Base-by-base conservation (phyloP, 2,888 invertebrate species). In the Cremastinae sp. region DNA sequence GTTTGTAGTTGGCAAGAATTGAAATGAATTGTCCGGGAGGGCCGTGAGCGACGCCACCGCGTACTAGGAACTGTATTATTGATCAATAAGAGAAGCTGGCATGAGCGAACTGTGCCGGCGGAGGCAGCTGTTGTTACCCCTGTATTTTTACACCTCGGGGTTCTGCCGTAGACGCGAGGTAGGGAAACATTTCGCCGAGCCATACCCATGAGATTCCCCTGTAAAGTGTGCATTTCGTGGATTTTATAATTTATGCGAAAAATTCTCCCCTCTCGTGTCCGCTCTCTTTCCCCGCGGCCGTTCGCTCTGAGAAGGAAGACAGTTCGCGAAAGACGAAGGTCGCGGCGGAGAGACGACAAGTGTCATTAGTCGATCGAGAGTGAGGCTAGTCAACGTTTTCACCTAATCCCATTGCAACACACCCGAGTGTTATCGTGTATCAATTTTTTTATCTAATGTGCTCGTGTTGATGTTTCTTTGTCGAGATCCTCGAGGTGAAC, bases 21-120 rank as follows among this genome's bases (percentile, higher is more conserved):
- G 39, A 45, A 69, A 64, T 37, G 56, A 73, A 64, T 55, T 39
- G 74, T 61, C 45, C 56, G 74, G 73, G 61, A 49, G 73, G 75
- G 72, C 70, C 53, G 69, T 62, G 70, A 80, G 81, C 83, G 84
- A 81, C 84, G 81, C 80, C 83, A 84, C 83, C 85, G 84, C 82
- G 82, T 83, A 85, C 87, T 83, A 83, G 82, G 80, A 82, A 83
- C 71, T 64, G 70, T 87, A 86, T 88, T 88, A 88, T 88, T 88
- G 88, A 88, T 88, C 88, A 88, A 85, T 86, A 84, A 86, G 83
- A 83, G 81, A 74, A 79, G 82, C 84, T 84, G 81, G 86, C 84
- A 86, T 85, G 88, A 85, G 83, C 84, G 86, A 85, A 81, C 85
- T 83, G 86, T 87, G 87, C 86, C 85, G 87, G 85, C 83, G 83